Base-by-base conservation (phyloP, 2,113 vertebrate species). In the Litocranius walleri region DNA sequence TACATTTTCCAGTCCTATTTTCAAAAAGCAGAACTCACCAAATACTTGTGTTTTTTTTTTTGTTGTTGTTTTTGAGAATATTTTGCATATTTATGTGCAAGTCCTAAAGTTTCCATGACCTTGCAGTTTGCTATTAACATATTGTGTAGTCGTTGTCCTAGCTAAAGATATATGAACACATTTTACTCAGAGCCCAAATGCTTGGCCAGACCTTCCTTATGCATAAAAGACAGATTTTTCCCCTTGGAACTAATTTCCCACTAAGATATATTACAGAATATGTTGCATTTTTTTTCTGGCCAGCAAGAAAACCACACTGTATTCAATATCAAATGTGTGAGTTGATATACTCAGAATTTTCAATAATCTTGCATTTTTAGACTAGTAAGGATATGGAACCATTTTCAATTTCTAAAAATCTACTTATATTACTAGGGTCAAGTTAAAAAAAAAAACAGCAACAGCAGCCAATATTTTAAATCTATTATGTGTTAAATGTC, bases 71-170 rank as follows among this genome's bases (percentile, higher is more conserved):
- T 97, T 92, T 27, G 96, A 86, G 77, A 97, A 97, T 56, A 93
- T 87, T 90, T 96, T 98, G 40, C 50, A 86, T 98, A 96, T 98
- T 98, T 95, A 97, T 95, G 25, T 89, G 12, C 23, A 96, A 96
- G 71, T 86, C 50, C 71, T 91, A 82, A 86, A 93, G 40, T 94
- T 97, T 82, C 82, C 82, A 96, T 95, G 95, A 98, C 96, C 97
- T 96, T 98, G 92, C 61, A 93, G 91, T 96, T 97, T 97, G 88
- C 81, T 96, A 83, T 96, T 96, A 97, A 95, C 94, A 95, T 92
- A 96, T 93, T 89, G 36, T 59, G 45, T 95, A 97, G 94, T 88
- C 77, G 97, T 98, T 97, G 78, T 96, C 92, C 95, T 97, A 86
- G 84, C 88, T 97, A 71, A 96, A 95, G 88, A 96, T 96, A 94